A percentile compares a stretch with the other conserved stretches of the same genome.
Conservation (phyloP, 2,797 vertebrate genomes). For the Helicolenus hilgendorfi region DNA sequence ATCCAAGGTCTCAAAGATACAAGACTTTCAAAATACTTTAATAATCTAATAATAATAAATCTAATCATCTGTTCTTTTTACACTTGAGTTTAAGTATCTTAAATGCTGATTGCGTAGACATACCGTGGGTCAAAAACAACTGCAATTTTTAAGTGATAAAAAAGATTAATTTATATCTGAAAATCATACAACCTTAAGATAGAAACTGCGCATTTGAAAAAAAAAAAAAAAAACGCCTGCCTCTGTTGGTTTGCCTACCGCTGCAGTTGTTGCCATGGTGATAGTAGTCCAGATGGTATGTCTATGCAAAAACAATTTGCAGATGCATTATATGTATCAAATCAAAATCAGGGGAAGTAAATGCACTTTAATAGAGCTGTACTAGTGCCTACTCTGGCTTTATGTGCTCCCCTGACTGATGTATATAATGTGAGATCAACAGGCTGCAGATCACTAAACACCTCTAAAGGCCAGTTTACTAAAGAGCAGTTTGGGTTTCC, state of each 20-base stretch:
- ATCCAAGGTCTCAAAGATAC: background rate
- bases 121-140: background rate
- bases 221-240: slow-evolving; percentile 7
- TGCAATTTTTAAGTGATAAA: background rate
- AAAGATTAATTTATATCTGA: background rate
- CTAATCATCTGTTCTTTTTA: background rate
- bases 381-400: background rate
- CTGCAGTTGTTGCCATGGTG: slow-evolving; percentile 74
- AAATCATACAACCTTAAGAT: background rate
- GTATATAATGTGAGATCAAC: slow-evolving; percentile 8
- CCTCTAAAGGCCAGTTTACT: background rate
- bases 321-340: slow-evolving; percentile 48
- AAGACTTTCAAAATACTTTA: background rate
- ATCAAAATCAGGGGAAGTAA: slow-evolving; percentile 28
- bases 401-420: slow-evolving; percentile 4
- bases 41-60: background rate
- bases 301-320: slow-evolving; percentile 54
- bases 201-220: background rate
- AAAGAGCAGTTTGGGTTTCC: slow-evolving; percentile 48
- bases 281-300: slow-evolving; percentile 51
- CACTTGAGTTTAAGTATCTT: background rate
- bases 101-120: background rate
- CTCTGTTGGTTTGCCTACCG: slow-evolving; percentile 10
- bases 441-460: slow-evolving; percentile 19
- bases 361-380: background rate